phyloP scores from a whole-genome alignment of 2,888 invertebrate species.

The Arenicola marina region DNA sequence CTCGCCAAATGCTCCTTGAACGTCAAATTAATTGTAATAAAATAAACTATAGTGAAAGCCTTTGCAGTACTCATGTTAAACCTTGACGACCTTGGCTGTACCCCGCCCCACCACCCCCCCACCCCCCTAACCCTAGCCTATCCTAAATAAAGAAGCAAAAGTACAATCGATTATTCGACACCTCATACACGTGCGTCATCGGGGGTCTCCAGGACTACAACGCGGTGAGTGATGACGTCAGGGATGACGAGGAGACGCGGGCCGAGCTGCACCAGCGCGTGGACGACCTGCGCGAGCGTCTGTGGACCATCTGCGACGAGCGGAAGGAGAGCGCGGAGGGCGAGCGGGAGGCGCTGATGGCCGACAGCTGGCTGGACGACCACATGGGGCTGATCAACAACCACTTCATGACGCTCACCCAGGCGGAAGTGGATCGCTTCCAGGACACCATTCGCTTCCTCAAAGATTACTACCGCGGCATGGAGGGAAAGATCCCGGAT shows the following conservation, averaged over 20 bases:
- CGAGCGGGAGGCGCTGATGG: constrained; percentile 50
- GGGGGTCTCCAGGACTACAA: constrained; percentile 56
- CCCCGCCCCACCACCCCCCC: too few relatives aligned
- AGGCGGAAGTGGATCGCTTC: constrained; percentile 54
- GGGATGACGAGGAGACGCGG: constrained; percentile 59
- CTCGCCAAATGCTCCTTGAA: too few relatives aligned
- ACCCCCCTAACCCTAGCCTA: too few relatives aligned
- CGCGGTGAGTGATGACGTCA: constrained; percentile 55
- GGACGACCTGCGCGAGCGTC: constrained; percentile 57
- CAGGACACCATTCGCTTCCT: constrained; percentile 58
- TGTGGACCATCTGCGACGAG: constrained; percentile 60
- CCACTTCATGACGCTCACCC: constrained; percentile 59
- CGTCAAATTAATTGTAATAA: too few relatives aligned
- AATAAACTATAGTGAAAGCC: too few relatives aligned
- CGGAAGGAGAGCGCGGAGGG: constrained; percentile 57
- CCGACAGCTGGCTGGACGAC: constrained; percentile 60
- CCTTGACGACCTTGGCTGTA: too few relatives aligned
- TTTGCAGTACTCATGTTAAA: too few relatives aligned
- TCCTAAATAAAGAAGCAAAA: too few relatives aligned
- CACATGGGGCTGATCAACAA: constrained; percentile 57
- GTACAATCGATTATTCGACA: too few relatives aligned
- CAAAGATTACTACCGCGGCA: constrained; percentile 60
- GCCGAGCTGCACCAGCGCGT: constrained; percentile 59
- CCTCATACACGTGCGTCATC: too few relatives aligned
- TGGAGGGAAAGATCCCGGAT: constrained; percentile 60